Evolutionary conservation across 2,888 invertebrate species (phyloP).

Genomic region (Metacarcinus magister): DNA sequence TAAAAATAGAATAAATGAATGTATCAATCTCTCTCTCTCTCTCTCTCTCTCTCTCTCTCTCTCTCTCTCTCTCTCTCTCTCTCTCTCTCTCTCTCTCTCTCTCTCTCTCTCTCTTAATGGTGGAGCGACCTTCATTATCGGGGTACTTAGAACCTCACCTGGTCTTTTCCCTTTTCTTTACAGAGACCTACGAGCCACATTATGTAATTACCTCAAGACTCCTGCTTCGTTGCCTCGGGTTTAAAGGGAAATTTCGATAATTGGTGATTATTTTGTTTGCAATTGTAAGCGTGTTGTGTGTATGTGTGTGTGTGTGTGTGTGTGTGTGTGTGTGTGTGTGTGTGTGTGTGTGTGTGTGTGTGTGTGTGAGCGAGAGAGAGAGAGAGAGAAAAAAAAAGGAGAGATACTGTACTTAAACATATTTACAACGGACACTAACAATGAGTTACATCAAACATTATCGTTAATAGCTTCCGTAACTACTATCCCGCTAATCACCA

Average conservation of each 20-base stretch:
- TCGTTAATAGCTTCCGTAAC: no score
- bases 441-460: no score
- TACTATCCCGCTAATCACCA: no score
- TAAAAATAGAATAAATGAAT: no score
- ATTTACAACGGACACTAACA: no score
- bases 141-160: no score
- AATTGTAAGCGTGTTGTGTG: background rate
- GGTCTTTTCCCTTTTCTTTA: no score
- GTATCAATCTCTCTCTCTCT: no score
- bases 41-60: conserved; percentile 53
- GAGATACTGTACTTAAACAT: no score
- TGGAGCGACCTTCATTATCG: no score
- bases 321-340: conserved; percentile 26
- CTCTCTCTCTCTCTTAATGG: background rate
- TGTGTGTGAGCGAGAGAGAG: background rate
- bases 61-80: conserved; percentile 57
- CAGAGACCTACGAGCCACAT: no score
- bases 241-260: background rate
- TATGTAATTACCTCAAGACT: background rate
- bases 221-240: no score
- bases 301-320: conserved; percentile 15
- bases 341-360: conserved; percentile 26
- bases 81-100: conserved; percentile 55
- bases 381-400: background rate
- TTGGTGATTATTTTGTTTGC: background rate